A percentile compares a stretch with the other conserved stretches of the same genome.
Evolutionary conservation across 2,113 vertebrate genomes (phyloP).

Genomic region (Xiphophorus couchianus): DNA sequence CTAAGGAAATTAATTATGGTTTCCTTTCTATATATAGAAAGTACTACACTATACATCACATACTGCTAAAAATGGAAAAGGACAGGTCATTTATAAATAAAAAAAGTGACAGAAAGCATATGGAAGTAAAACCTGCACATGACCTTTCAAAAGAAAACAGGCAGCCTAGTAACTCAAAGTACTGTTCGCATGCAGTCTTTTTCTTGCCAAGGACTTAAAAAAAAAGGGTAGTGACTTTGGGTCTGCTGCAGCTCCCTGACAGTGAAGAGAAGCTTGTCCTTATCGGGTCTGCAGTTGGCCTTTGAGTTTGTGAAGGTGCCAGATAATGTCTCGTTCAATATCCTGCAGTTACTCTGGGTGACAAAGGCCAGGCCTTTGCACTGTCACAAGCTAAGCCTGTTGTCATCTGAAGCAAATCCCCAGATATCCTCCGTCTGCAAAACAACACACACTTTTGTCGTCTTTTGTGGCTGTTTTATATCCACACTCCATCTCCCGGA

Average conservation of each 20-base stretch:
- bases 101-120: slow-evolving; percentile 21
- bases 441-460: slow-evolving; percentile 47
- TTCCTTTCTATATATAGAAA: slow-evolving; percentile 34
- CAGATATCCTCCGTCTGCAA: slow-evolving; percentile 44
- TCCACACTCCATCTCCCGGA: slow-evolving; percentile 12
- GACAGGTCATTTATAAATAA: slow-evolving; percentile 2
- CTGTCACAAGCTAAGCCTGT: slow-evolving; percentile 67
- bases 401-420: slow-evolving; percentile 64
- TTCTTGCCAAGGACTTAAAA: slow-evolving; percentile 41
- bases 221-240: slow-evolving; percentile 42
- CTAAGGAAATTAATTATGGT: background rate
- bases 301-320: slow-evolving; percentile 56
- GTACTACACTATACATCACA: slow-evolving; percentile 33
- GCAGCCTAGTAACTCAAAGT: slow-evolving; percentile 20
- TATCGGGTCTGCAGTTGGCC: slow-evolving; percentile 61
- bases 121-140: slow-evolving; percentile 38
- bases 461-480: slow-evolving; percentile 30
- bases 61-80: slow-evolving; percentile 3
- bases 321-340: slow-evolving; percentile 64
- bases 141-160: slow-evolving; percentile 33
- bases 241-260: slow-evolving; percentile 34
- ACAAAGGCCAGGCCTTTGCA: slow-evolving; percentile 70
- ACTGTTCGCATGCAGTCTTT: slow-evolving; percentile 36
- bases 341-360: slow-evolving; percentile 63
- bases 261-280: slow-evolving; percentile 59